Evolutionary conservation across 2,113 vertebrate species (phyloP).

Genomic region (Datnioides undecimradiatus): DNA sequence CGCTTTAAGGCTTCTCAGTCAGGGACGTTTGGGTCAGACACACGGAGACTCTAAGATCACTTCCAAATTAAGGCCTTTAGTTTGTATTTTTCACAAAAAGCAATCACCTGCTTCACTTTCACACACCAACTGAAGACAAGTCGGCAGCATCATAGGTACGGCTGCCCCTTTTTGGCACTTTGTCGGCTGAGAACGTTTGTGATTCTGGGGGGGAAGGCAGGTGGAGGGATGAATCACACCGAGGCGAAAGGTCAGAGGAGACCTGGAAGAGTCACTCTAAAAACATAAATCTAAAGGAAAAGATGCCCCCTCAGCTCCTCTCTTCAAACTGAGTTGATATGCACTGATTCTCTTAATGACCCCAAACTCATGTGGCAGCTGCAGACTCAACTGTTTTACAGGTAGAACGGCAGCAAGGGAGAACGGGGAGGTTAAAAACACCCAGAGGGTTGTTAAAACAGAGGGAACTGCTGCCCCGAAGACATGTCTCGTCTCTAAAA

Average conservation of each 20-base stretch:
- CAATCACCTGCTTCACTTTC: background rate
- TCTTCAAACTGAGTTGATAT: background rate
- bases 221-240: background rate
- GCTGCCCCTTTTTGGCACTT: conserved; percentile 49
- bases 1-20: conserved; percentile 37
- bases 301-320: background rate
- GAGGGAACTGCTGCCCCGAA: background rate
- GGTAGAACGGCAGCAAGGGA: background rate
- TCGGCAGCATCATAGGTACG: background rate
- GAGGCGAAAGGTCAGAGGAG: background rate
- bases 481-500: no score
- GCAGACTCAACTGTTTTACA: background rate
- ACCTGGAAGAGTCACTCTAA: background rate
- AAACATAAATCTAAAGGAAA: background rate
- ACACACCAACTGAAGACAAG: background rate
- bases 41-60: conserved; percentile 5
- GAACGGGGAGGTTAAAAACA: background rate
- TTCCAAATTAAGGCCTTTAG: conserved; percentile 30
- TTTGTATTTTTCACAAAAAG: conserved; percentile 24
- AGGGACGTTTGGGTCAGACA: conserved; percentile 34
- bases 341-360: background rate
- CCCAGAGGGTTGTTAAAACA: background rate
- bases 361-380: background rate
- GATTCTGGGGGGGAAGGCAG: background rate
- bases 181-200: conserved; percentile 21